Percentiles rank a stretch among this genome's conserved stretches.
These are phyloP conservation scores for Xiphophorus couchianus DNA, from an alignment of 2,113 vertebrate genomes.

Conservation along the genomic window DNA sequence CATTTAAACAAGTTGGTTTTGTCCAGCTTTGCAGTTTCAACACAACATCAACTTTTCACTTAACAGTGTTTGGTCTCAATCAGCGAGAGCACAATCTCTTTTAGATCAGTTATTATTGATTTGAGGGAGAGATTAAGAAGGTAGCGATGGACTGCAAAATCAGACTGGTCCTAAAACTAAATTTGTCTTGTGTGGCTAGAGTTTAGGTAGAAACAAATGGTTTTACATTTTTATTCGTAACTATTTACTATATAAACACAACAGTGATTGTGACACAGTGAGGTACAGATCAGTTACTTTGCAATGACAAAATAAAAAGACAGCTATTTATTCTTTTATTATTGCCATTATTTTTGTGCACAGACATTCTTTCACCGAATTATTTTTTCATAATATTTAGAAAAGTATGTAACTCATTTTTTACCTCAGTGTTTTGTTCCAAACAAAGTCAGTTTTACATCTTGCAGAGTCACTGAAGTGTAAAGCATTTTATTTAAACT, in stretches of 20 bases:
- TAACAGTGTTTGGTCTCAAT: neutral
- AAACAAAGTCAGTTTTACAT: neutral
- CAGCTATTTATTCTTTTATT: no score
- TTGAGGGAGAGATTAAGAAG: slow-evolving; percentile 34
- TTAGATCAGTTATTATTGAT: slow-evolving; percentile 43
- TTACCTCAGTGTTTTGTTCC: neutral
- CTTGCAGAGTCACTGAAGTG: neutral
- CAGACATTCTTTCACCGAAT: no score
- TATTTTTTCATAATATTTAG: no score
- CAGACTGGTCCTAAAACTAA: slow-evolving; percentile 30
- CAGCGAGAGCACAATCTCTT: slow-evolving; percentile 31
- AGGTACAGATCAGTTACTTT: no score
- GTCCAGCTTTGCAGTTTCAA: neutral
- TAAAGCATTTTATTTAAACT: neutral
- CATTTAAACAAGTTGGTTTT: neutral
- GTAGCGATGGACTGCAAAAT: slow-evolving; percentile 47
- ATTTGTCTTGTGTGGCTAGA: slow-evolving; percentile 55
- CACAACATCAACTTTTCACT: neutral
- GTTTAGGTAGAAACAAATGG: slow-evolving; percentile 42
- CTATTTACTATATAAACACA: neutral
- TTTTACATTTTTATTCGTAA: neutral
- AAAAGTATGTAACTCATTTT: no score
- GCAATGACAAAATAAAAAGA: no score
- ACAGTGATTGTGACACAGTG: neutral
- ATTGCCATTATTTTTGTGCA: no score